Conservation (phyloP, 2,113 vertebrate species). For the Scortum barcoo region DNA sequence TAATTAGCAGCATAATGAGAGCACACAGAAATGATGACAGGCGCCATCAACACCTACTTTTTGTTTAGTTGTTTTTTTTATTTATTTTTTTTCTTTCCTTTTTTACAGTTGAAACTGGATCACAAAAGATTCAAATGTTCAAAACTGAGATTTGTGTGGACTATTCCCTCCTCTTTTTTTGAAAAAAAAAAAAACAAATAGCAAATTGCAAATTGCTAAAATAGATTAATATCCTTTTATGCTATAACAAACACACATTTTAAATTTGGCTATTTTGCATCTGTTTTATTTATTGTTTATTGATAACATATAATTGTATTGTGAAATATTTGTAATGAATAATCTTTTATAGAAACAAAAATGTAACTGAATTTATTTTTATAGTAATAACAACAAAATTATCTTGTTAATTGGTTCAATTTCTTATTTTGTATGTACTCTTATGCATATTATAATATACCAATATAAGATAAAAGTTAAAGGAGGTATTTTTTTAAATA, state of each 20-base stretch:
- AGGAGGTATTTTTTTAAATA: too few species aligned
- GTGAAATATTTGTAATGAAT: not conserved
- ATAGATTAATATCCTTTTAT: not conserved
- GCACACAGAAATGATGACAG: not conserved
- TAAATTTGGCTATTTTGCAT: not conserved
- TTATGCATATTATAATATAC: not conserved
- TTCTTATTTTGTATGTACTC: not conserved
- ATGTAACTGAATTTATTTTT: not conserved
- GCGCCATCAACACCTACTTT: not conserved
- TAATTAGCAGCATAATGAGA: not conserved
- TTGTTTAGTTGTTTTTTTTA: not conserved
- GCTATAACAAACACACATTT: not conserved
- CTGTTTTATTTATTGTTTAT: not conserved
- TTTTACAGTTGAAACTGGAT: not conserved
- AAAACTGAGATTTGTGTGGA: not conserved
- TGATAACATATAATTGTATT: not conserved
- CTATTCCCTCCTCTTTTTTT: not conserved
- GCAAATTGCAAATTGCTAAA: too few species aligned
- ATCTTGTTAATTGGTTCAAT: not conserved
- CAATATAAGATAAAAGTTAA: not conserved
- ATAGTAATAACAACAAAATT: not conserved
- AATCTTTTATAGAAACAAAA: not conserved
- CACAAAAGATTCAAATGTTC: too few species aligned
- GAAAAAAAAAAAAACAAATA: too few species aligned
- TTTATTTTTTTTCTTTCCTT: not conserved